These are phyloP conservation scores for Dasysyrphus albostriatus DNA, from an alignment of 2,888 invertebrate genomes.

Conservation along the genomic window DNA sequence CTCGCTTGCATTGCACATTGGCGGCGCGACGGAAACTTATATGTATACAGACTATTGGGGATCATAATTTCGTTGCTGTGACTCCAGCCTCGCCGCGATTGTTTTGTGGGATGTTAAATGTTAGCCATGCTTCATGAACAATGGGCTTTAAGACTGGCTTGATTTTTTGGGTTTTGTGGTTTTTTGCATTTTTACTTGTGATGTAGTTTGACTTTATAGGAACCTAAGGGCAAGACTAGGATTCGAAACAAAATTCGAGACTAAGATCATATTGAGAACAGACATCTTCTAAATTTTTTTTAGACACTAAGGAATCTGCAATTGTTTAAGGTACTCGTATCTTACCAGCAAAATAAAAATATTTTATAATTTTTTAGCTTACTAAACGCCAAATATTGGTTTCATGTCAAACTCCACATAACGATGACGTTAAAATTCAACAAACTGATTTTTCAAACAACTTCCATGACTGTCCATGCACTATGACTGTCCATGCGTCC, in stretches of 20 bases:
- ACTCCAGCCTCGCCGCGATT: conserved; percentile 30
- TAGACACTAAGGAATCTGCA: no score
- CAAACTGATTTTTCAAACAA: no score
- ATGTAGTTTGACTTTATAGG: neutral
- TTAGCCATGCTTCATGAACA: conserved; percentile 50
- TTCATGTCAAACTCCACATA: no score
- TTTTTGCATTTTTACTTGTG: neutral
- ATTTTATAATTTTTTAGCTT: no score
- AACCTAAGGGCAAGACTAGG: neutral
- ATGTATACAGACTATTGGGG: conserved; percentile 42
- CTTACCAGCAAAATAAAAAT: no score
- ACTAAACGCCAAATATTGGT: no score
- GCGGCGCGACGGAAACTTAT: conserved; percentile 39
- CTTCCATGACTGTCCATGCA: no score
- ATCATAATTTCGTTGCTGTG: conserved; percentile 67
- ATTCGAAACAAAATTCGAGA: neutral
- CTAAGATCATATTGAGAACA: no score
- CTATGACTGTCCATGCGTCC: no score
- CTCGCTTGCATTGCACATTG: conserved; percentile 10
- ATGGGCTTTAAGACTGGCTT: conserved; percentile 25
- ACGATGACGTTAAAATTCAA: no score
- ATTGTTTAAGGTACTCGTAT: no score
- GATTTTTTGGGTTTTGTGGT: conserved; percentile 40
- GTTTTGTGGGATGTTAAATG: conserved; percentile 63
- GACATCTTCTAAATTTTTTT: no score